Conservation (phyloP, 2,797 vertebrate genomes). For the Myotis vivesi region DNA sequence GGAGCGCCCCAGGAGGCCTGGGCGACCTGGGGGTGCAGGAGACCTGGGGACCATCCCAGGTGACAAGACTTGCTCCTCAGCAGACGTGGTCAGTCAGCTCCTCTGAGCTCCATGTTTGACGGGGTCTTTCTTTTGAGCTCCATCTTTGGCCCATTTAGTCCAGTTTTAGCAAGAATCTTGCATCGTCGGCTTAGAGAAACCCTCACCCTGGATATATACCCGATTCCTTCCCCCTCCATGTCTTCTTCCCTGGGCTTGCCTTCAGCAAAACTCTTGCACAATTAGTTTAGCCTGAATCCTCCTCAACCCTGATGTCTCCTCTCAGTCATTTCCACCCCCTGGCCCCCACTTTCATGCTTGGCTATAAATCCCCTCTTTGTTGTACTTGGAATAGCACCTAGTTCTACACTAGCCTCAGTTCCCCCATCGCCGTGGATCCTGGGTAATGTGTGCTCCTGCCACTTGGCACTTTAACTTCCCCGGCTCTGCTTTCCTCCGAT, state of each 20-base stretch:
- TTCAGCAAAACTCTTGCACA: not conserved
- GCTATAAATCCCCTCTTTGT: not conserved
- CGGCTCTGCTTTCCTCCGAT: not conserved
- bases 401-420: not conserved
- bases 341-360: not conserved
- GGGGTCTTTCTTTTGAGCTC: not conserved
- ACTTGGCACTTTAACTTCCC: not conserved
- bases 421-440: not conserved
- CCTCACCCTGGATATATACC: not conserved
- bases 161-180: not conserved
- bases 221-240: not conserved
- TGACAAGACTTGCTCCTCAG: not conserved
- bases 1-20: rapidly evolving
- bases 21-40: rapidly evolving
- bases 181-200: not conserved
- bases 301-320: not conserved
- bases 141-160: not conserved
- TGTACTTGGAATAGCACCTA: not conserved
- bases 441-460: not conserved
- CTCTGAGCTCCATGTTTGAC: not conserved
- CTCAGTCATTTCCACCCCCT: not conserved
- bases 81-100: not conserved
- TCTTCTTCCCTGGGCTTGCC: no score
- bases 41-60: no score
- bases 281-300: not conserved